Evolutionary conservation across 2,797 vertebrate genomes (phyloP).

Genomic region (Pagetopsis macropterus): DNA sequence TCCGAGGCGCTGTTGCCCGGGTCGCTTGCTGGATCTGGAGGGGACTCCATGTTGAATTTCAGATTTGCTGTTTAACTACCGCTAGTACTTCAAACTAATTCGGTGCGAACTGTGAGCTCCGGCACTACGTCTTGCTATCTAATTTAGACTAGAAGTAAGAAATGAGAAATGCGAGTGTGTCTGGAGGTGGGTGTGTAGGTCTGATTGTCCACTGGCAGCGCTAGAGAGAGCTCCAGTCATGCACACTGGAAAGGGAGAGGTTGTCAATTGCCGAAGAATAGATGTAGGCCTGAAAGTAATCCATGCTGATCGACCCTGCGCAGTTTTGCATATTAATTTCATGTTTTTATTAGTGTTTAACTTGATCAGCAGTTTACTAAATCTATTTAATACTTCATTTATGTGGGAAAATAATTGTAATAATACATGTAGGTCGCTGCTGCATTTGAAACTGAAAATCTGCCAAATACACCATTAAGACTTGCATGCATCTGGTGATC

Average conservation of each 20-base stretch:
- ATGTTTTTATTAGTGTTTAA: background rate
- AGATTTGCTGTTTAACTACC: slow-evolving; percentile 72
- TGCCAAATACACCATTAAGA: slow-evolving; percentile 10
- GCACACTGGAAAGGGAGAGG: slow-evolving; percentile 83
- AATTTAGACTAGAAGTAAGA: slow-evolving; percentile 95
- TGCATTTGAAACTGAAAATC: slow-evolving; percentile 29
- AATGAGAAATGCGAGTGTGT: slow-evolving; percentile 90
- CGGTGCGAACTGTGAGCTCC: slow-evolving; percentile 87
- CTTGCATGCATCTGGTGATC: slow-evolving; percentile 9
- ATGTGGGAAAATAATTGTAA: background rate
- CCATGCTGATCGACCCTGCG: slow-evolving; percentile 68
- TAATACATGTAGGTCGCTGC: background rate
- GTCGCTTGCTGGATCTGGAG: slow-evolving; percentile 95
- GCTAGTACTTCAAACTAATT: slow-evolving; percentile 85
- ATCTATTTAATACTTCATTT: background rate
- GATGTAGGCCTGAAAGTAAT: slow-evolving; percentile 82
- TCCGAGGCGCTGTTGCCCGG: slow-evolving; percentile 94
- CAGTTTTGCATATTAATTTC: slow-evolving; percentile 28
- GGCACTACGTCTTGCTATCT: slow-evolving; percentile 89
- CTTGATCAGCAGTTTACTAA: slow-evolving; percentile 1
- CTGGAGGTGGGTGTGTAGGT: slow-evolving; percentile 88
- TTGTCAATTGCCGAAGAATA: slow-evolving; percentile 87
- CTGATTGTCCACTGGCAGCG: slow-evolving; percentile 94
- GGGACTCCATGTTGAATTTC: slow-evolving; percentile 94
- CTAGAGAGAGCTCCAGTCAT: slow-evolving; percentile 89